Evolutionary conservation across 2,113 vertebrate species (phyloP).

Genomic region (Xenopus tropicalis): DNA sequence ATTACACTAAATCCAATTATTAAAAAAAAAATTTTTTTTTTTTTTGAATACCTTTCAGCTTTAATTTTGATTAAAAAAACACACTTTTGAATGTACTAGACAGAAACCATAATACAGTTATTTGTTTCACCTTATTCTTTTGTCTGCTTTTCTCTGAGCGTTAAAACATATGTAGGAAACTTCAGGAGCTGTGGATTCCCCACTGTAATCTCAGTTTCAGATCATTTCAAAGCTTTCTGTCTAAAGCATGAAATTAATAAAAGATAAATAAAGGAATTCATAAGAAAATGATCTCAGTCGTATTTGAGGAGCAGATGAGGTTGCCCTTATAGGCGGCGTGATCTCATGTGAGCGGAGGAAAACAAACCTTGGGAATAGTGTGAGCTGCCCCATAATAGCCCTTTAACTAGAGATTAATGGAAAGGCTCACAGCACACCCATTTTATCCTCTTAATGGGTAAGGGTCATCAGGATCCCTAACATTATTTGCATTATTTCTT

Average conservation of each 20-base stretch:
- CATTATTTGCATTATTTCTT: too few species aligned
- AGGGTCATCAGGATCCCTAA: too few species aligned
- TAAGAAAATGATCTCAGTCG: conserved; percentile 25
- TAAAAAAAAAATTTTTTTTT: too few species aligned
- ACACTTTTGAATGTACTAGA: neutral
- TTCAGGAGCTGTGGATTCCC: conserved; percentile 34
- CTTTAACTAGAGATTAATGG: too few species aligned
- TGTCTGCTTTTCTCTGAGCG: neutral
- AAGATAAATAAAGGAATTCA: conserved; percentile 39
- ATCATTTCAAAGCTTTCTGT: conserved; percentile 26
- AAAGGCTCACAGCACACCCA: too few species aligned
- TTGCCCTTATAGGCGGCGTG: neutral
- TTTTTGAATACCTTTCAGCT: too few species aligned
- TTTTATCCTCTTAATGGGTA: too few species aligned
- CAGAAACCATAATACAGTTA: neutral
- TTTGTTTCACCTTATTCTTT: conserved; percentile 1
- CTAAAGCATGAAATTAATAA: conserved; percentile 24
- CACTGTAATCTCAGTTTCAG: conserved; percentile 31
- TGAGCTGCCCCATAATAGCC: neutral
- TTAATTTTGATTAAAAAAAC: too few species aligned
- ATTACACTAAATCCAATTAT: too few species aligned
- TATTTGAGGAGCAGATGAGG: conserved; percentile 1
- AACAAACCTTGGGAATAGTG: too few species aligned
- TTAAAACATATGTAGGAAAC: conserved; percentile 36
- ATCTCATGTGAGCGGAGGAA: too few species aligned